Percentiles rank a stretch among this genome's conserved stretches.
phyloP scores from a whole-genome alignment of 1,140 invertebrate species.

The Pogonomyrmex californicus region DNA sequence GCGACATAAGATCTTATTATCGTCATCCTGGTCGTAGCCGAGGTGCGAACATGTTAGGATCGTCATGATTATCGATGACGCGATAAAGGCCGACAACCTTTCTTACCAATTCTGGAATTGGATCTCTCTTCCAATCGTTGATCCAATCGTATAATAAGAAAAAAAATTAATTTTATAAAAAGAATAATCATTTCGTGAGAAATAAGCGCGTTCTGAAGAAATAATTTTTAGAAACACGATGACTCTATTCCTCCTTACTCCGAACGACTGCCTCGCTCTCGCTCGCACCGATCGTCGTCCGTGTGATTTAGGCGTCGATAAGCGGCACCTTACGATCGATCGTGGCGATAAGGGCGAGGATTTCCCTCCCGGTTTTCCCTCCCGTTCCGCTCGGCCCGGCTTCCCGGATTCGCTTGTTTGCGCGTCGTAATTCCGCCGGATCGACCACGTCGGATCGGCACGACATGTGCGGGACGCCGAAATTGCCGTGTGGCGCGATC shows the following conservation, averaged over 20 bases:
- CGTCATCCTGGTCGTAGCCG: neutral
- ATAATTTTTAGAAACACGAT: neutral
- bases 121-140: neutral
- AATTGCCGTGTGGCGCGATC: constrained; percentile 84
- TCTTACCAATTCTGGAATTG: neutral
- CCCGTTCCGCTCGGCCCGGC: constrained; percentile 60
- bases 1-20: constrained; percentile 36
- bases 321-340: constrained; percentile 56
- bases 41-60: constrained; percentile 41
- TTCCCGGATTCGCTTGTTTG: constrained; percentile 70
- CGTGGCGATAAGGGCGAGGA: constrained; percentile 54
- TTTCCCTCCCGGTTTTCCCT: constrained; percentile 65
- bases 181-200: neutral
- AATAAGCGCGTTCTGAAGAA: neutral
- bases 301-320: constrained; percentile 46
- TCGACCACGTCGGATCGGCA: constrained; percentile 66
- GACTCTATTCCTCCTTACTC: too few species aligned
- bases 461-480: constrained; percentile 86
- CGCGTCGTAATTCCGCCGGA: constrained; percentile 45
- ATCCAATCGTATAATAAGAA: neutral
- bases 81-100: constrained; percentile 27
- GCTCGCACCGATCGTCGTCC: neutral
- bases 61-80: neutral
- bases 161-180: neutral
- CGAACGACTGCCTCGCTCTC: neutral